phyloP scores from a whole-genome alignment of 2,797 vertebrate genomes.

The Monodelphis domestica region DNA sequence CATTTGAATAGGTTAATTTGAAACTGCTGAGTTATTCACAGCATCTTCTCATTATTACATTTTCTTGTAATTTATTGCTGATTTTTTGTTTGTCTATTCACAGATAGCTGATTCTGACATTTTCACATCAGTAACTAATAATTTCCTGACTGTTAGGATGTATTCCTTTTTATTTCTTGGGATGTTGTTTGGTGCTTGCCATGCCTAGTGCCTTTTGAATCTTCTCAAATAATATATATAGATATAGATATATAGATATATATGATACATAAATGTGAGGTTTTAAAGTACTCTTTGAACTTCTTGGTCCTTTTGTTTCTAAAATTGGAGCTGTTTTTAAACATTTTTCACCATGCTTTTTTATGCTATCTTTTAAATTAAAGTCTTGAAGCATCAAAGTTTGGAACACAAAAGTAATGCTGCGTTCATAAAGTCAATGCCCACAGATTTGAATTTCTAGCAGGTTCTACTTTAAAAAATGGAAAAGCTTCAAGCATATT shows the following conservation, averaged over 20 bases:
- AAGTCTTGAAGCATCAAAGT: neutral
- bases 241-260: too few relatives aligned
- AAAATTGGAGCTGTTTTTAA: neutral
- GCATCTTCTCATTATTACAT: neutral
- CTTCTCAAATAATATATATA: neutral
- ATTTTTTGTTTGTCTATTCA: neutral
- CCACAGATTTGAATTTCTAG: neutral
- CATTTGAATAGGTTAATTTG: neutral
- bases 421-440: neutral
- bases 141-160: neutral
- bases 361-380: neutral
- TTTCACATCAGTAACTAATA: neutral
- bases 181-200: neutral
- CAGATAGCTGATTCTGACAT: neutral
- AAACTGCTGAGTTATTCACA: neutral
- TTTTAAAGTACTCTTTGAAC: neutral
- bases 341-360: neutral
- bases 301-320: neutral
- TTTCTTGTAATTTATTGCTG: neutral
- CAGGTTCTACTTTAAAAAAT: neutral
- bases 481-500: neutral
- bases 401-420: neutral
- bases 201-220: neutral
- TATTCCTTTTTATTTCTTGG: neutral
- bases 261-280: neutral